Evolutionary conservation across 2,888 invertebrate species (phyloP).

Genomic region (Troides helena): DNA sequence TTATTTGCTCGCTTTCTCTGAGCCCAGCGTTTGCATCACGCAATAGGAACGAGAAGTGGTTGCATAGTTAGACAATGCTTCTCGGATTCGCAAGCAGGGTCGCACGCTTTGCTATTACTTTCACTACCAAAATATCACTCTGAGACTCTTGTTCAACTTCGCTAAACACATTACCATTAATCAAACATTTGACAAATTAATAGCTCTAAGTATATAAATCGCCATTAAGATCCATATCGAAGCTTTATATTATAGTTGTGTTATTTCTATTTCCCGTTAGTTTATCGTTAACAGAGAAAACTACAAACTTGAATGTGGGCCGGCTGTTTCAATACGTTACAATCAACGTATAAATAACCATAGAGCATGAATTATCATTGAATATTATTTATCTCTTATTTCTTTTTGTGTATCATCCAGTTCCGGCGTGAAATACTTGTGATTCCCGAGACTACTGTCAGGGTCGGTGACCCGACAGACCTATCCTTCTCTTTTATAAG

Average conservation of each 20-base stretch:
- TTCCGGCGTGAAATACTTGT: conserved; percentile 29
- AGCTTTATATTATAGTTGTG: background rate
- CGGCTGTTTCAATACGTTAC: conserved; percentile 8
- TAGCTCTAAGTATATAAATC: background rate
- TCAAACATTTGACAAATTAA: background rate
- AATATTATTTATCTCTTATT: conserved; percentile 16
- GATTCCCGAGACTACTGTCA: conserved; percentile 21
- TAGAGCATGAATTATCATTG: conserved; percentile 7
- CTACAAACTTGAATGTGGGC: conserved; percentile 17
- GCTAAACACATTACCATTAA: background rate
- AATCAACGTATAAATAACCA: conserved; percentile 21
- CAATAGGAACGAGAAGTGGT: conserved; percentile 40
- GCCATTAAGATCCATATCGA: background rate
- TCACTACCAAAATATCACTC: conserved; percentile 2
- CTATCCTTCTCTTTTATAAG: conserved; percentile 21
- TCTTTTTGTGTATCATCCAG: conserved; percentile 27
- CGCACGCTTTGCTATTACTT: conserved; percentile 39
- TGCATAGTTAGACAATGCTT: conserved; percentile 48
- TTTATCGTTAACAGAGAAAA: conserved; percentile 15
- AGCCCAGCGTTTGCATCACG: conserved; percentile 45
- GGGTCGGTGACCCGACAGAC: conserved; percentile 19
- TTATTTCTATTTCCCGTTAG: conserved; percentile 19
- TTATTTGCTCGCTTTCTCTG: conserved; percentile 56
- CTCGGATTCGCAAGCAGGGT: conserved; percentile 40
- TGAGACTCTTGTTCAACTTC: background rate